phyloP scores from a whole-genome alignment of 92 coral and sea anemone species.

The Parazoanthus swiftii region DNA sequence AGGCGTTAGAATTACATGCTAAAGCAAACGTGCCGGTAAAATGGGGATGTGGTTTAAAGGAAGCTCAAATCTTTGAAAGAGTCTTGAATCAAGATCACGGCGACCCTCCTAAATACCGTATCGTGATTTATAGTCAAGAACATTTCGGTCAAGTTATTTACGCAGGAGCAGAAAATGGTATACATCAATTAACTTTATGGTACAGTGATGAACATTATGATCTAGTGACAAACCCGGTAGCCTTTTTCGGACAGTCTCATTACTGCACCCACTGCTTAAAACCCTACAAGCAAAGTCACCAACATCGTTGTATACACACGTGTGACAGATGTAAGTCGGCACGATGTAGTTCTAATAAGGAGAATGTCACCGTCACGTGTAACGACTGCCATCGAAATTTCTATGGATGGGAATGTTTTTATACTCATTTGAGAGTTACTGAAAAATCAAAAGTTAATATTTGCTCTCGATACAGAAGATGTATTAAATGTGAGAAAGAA shows the following conservation, averaged over 20 bases:
- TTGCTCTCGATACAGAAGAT: not conserved
- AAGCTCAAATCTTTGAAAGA: too few relatives aligned
- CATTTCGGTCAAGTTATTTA: conserved; percentile 23
- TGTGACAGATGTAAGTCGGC: not conserved
- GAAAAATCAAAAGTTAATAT: too few relatives aligned
- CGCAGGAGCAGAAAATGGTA: not conserved
- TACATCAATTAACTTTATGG: not conserved
- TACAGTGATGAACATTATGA: not conserved
- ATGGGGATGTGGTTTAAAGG: too few relatives aligned
- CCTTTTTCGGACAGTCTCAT: not conserved
- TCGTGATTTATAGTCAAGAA: conserved; percentile 2
- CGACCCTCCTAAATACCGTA: not conserved
- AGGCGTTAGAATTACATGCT: too few relatives aligned
- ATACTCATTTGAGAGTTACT: not conserved
- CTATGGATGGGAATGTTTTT: not conserved
- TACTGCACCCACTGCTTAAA: not conserved
- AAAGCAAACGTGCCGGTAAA: too few relatives aligned
- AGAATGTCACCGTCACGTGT: not conserved
- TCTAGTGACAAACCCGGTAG: not conserved
- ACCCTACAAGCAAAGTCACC: not conserved
- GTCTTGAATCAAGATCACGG: too few relatives aligned
- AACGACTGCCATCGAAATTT: not conserved
- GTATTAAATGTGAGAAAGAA: not conserved
- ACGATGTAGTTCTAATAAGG: not conserved
- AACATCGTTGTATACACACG: not conserved